Evolutionary conservation across 1,140 invertebrate species (phyloP).

Genomic region (Apocrypta bakeri): DNA sequence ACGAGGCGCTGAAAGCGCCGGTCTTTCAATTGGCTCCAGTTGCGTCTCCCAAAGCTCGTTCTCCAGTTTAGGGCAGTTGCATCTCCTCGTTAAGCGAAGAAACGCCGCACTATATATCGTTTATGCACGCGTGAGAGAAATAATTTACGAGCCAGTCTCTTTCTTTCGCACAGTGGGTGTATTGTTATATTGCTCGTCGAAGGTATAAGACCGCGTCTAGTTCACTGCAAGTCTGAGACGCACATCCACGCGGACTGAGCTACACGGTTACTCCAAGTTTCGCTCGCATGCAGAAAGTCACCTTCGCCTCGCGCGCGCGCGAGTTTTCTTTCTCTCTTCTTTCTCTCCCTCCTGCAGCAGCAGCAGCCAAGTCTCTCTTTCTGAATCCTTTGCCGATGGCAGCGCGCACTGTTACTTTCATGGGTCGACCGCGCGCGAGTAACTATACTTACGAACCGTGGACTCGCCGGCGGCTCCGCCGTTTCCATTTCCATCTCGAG

Average conservation of each 20-base stretch:
- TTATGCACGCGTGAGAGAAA: too few species aligned
- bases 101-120: too few species aligned
- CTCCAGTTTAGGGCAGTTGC: neutral
- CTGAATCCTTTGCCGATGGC: neutral
- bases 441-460: constrained; percentile 14
- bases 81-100: neutral
- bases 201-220: too few species aligned
- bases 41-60: neutral
- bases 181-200: too few species aligned
- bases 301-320: neutral
- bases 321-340: constrained; percentile 6
- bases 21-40: neutral
- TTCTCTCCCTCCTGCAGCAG: too few species aligned
- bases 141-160: too few species aligned
- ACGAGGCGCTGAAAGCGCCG: constrained; percentile 13
- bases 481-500: constrained; percentile 50
- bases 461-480: constrained; percentile 27
- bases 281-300: constrained; percentile 33
- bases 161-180: too few species aligned
- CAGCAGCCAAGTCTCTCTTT: neutral
- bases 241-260: constrained; percentile 44
- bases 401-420: constrained; percentile 71
- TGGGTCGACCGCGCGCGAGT: constrained; percentile 58
- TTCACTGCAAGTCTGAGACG: too few species aligned
- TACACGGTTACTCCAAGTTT: neutral